Conservation (phyloP, 2,113 vertebrate genomes). For the Corythoichthys haematopterus region DNA sequence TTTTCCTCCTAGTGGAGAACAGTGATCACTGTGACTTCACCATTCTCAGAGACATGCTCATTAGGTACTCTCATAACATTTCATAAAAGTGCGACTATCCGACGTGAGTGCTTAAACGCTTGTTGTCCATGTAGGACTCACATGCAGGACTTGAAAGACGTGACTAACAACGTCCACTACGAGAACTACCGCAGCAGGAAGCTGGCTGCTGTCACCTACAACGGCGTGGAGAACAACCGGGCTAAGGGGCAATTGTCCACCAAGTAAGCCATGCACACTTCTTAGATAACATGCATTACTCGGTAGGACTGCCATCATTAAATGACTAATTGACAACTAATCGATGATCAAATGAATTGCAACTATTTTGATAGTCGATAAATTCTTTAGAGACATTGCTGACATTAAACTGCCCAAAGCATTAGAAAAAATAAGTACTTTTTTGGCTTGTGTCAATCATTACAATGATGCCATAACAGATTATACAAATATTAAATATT, state of each 20-base stretch:
- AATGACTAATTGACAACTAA: no score
- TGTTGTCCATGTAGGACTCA: slow-evolving; percentile 78
- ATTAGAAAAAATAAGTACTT: no score
- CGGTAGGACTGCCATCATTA: no score
- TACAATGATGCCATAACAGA: no score
- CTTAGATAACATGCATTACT: neutral
- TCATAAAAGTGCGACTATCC: no score
- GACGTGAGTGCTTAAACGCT: neutral
- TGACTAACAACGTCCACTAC: slow-evolving; percentile 98
- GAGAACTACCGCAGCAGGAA: slow-evolving; percentile 99
- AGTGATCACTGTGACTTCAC: slow-evolving; percentile 98
- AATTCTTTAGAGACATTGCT: no score
- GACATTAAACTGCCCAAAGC: no score
- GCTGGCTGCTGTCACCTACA: slow-evolving; percentile 94
- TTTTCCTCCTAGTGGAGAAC: slow-evolving; percentile 83
- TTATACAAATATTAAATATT: no score
- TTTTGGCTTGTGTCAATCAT: no score
- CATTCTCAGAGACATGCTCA: slow-evolving; percentile 97
- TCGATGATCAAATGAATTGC: no score
- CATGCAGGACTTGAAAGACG: slow-evolving; percentile 98
- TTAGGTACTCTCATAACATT: slow-evolving; percentile 77
- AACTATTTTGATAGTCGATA: no score
- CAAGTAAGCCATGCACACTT: slow-evolving; percentile 77
- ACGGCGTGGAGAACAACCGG: slow-evolving; percentile 95
- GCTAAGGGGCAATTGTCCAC: slow-evolving; percentile 88